phyloP scores from a whole-genome alignment of 92 coral and sea anemone species.

The Epizoanthus fatuus region DNA sequence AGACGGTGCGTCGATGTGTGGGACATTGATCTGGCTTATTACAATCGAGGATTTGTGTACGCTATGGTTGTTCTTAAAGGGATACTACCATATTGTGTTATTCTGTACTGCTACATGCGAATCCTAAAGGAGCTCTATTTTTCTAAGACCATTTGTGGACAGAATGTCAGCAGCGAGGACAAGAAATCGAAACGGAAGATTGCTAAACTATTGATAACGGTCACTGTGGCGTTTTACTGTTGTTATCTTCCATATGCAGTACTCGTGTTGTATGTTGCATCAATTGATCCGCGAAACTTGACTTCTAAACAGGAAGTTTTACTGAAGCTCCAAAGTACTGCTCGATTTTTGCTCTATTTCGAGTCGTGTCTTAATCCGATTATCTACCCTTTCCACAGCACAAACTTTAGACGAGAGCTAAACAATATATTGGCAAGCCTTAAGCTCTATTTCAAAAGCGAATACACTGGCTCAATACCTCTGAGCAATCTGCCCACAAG shows the following conservation, averaged over 20 bases:
- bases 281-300: neutral
- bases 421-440: neutral
- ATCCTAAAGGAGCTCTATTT: conserved; percentile 3
- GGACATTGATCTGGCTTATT: conserved; percentile 18
- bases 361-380: conserved; percentile 12
- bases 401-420: conserved; percentile 18
- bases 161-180: neutral
- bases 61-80: conserved; percentile 7
- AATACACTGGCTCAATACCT: too few relatives aligned
- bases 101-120: neutral
- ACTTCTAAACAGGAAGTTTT: neutral
- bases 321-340: neutral
- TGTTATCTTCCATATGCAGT: neutral
- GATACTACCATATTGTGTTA: conserved; percentile 1
- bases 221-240: neutral
- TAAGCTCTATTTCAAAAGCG: neutral
- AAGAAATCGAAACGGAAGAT: neutral
- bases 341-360: conserved; percentile 16
- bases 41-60: neutral
- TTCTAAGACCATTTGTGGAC: conserved; percentile 1
- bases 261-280: neutral
- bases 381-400: conserved; percentile 10
- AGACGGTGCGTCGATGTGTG: neutral
- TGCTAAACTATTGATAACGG: conserved; percentile 9
- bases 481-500: neutral